phyloP scores from a whole-genome alignment of 2,888 invertebrate species.

The Zaprionus lineosus region DNA sequence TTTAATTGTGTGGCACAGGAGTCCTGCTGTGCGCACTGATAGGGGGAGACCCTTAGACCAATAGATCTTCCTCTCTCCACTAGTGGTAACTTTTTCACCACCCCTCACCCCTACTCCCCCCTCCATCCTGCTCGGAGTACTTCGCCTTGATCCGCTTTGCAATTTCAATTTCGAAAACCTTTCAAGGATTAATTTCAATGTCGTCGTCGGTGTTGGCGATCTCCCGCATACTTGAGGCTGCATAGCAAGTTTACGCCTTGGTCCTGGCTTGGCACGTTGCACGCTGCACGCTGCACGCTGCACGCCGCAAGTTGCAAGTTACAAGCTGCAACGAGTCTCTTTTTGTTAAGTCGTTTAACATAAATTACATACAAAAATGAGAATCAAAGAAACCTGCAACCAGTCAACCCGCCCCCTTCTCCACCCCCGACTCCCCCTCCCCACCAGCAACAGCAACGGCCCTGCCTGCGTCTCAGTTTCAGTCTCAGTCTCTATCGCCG shows the following conservation, averaged over 20 bases:
- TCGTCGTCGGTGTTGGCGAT: conserved; percentile 39
- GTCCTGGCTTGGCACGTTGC: conserved; percentile 49
- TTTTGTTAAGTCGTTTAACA: conserved; percentile 80
- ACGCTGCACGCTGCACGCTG: conserved; percentile 32
- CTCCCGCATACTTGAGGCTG: conserved; percentile 78
- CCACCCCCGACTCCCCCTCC: no score
- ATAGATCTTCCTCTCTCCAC: conserved; percentile 74
- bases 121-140: no score
- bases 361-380: conserved; percentile 76
- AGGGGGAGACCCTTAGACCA: conserved; percentile 30
- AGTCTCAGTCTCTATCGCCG: neutral
- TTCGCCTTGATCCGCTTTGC: no score
- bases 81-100: neutral
- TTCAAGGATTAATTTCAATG: conserved; percentile 82
- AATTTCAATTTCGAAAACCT: no score
- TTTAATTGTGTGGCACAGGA: conserved; percentile 62
- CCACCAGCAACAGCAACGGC: no score
- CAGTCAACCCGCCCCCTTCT: no score
- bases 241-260: conserved; percentile 74
- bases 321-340: conserved; percentile 68
- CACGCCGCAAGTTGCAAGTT: conserved; percentile 31
- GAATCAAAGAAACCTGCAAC: conserved; percentile 18
- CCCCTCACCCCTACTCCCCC: neutral
- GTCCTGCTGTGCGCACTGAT: conserved; percentile 60
- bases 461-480: no score